Evolutionary conservation across 2,113 vertebrate genomes (phyloP).

Genomic region (Corynorhinus townsendii): DNA sequence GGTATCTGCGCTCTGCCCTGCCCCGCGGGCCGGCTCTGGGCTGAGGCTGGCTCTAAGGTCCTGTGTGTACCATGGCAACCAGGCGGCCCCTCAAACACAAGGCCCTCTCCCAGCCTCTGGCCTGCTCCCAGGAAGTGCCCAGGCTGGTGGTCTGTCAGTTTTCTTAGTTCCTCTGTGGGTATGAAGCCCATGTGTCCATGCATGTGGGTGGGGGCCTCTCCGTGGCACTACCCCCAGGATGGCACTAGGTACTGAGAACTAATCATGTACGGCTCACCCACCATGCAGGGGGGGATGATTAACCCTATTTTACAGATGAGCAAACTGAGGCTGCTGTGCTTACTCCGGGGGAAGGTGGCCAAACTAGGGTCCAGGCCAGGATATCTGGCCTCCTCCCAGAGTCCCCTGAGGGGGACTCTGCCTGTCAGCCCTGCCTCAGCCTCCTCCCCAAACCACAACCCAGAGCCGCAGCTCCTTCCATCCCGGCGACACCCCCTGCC

Average conservation of each 20-base stretch:
- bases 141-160: background rate
- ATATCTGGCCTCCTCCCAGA: background rate
- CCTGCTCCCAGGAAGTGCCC: background rate
- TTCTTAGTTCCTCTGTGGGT: background rate
- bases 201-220: too few species aligned
- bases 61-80: rapidly evolving
- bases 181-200: rapidly evolving
- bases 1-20: background rate
- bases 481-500: rapidly evolving
- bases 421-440: background rate
- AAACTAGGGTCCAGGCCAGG: background rate
- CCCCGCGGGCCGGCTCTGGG: rapidly evolving
- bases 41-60: rapidly evolving
- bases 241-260: background rate
- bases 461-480: background rate
- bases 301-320: background rate
- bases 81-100: background rate
- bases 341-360: rapidly evolving
- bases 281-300: rapidly evolving
- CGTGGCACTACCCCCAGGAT: background rate
- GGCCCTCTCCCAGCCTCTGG: background rate
- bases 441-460: background rate
- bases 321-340: background rate
- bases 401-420: background rate
- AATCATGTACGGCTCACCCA: background rate